phyloP scores from a whole-genome alignment of 2,888 invertebrate species.

The Leucophenga montana region DNA sequence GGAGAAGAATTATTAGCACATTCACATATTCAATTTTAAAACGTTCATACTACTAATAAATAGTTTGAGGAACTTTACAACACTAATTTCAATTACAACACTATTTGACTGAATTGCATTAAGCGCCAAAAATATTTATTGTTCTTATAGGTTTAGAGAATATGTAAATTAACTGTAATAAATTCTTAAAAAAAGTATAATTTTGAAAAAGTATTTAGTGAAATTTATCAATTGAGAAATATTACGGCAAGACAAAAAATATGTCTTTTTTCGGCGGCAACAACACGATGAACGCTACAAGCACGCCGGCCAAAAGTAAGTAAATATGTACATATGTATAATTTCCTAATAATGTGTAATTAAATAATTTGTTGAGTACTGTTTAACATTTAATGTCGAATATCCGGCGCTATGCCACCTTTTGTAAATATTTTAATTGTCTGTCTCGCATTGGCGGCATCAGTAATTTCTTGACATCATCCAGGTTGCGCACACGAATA shows the following conservation, averaged over 20 bases:
- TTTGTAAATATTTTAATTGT: constrained; percentile 51
- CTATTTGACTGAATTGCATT: background rate
- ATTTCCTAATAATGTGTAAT: background rate
- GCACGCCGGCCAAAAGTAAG: constrained; percentile 77
- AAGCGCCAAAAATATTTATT: constrained; percentile 17
- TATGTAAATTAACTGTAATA: no score
- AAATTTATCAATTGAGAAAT: background rate
- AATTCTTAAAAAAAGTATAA: background rate
- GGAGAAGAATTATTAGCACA: no score
- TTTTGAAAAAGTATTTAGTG: constrained; percentile 7
- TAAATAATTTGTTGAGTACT: background rate
- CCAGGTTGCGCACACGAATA: constrained; percentile 46
- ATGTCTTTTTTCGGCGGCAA: constrained; percentile 73
- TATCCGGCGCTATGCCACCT: constrained; percentile 45
- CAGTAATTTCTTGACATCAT: constrained; percentile 51
- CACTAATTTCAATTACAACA: background rate
- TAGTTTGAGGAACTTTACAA: background rate
- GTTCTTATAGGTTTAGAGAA: no score
- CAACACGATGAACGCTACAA: constrained; percentile 74
- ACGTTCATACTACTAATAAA: no score
- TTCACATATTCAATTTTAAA: no score
- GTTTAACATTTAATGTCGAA: constrained; percentile 25
- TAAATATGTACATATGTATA: no score
- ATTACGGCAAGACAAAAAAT: background rate
- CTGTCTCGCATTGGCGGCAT: constrained; percentile 34